A percentile compares a stretch with the other conserved stretches of the same genome.
These are phyloP conservation scores for Polydesmus complanatus DNA, from an alignment of 2,888 invertebrate species.

Conservation along the genomic window DNA sequence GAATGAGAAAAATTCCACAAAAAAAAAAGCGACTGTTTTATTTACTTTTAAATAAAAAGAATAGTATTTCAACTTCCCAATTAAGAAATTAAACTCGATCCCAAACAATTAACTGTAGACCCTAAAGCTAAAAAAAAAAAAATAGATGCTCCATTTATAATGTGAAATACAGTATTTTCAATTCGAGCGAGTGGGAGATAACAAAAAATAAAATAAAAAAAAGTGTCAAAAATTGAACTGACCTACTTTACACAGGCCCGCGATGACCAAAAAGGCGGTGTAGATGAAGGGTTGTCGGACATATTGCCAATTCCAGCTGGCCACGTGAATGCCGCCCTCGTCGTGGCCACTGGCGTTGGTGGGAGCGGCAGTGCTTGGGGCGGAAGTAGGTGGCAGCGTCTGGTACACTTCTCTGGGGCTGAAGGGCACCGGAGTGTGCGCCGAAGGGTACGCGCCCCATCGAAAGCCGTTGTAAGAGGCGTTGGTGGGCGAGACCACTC, in stretches of 20 bases:
- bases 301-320: slow-evolving; percentile 30
- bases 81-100: no score
- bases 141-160: background rate
- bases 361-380: background rate
- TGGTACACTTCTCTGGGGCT: background rate
- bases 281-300: slow-evolving; percentile 36
- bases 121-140: no score
- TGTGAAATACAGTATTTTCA: background rate
- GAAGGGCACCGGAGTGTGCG: background rate
- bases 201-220: background rate
- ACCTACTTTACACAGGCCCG: slow-evolving; percentile 40
- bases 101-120: no score
- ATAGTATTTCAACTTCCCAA: no score
- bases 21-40: no score
- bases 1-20: no score
- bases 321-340: slow-evolving; percentile 27
- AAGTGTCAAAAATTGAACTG: slow-evolving; percentile 21
- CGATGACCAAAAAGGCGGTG: slow-evolving; percentile 36
- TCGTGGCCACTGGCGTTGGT: background rate
- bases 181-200: background rate
- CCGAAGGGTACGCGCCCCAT: no score
- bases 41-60: no score
- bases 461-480: background rate
- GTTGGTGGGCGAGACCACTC: no score
- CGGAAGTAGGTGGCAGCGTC: background rate